These are phyloP conservation scores for Pristionchus japonicus DNA, from an alignment of 2,888 invertebrate species.

Conservation along the genomic window DNA sequence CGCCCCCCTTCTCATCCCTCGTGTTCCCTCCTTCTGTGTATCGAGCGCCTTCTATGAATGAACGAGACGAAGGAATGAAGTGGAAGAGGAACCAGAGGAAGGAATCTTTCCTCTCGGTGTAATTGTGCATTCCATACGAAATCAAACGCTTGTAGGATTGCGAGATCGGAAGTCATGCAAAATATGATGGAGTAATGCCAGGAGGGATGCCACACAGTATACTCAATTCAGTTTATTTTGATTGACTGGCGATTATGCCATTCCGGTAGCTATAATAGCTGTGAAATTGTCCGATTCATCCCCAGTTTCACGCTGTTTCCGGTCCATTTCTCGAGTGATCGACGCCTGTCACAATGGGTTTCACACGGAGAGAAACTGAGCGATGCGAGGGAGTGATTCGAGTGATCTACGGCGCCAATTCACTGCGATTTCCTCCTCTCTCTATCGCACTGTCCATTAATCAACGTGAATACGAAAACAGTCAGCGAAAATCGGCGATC, in stretches of 20 bases:
- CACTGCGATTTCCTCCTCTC: background rate
- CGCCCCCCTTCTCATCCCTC: background rate
- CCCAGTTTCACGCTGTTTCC: background rate
- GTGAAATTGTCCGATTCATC: background rate
- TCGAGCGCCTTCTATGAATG: background rate
- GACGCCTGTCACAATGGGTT: conserved; percentile 1
- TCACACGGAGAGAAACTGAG: background rate
- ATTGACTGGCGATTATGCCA: background rate
- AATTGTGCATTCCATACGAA: background rate
- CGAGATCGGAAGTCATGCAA: background rate
- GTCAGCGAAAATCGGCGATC: background rate
- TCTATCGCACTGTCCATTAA: background rate
- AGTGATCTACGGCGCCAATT: background rate
- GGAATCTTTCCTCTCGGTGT: background rate
- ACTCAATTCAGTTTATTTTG: no score
- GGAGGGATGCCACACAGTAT: no score
- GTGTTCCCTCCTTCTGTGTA: background rate
- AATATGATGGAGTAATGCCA: no score
- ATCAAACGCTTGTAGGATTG: background rate
- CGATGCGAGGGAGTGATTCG: background rate
- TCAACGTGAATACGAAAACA: background rate
- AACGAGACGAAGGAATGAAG: background rate
- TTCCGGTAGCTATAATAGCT: background rate
- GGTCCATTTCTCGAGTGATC: background rate
- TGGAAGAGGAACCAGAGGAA: background rate